Evolutionary conservation across 2,888 invertebrate species (phyloP), one percentile per base, ranked within the genome.

Genomic region (Plemyria rubiginata): DNA sequence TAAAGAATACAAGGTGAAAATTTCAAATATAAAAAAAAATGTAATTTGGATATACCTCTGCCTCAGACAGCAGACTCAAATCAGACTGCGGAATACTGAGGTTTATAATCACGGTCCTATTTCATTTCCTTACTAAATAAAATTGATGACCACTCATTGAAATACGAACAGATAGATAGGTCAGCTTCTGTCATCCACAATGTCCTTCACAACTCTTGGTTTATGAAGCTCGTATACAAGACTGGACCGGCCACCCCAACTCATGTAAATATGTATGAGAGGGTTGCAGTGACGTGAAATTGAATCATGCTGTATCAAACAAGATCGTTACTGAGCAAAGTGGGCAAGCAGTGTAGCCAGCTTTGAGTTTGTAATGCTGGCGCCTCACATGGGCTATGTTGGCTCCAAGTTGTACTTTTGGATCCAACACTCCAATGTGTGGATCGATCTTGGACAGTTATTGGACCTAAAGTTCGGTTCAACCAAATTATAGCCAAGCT

Each of bases 211-310:
- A 36, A 38, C 54, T 54, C n/a, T 54, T 53, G 9, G 60, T 60
- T 53, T 64, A 60, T 53, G 60, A 64, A 15, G 36, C 50, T 54
- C n/a, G 45, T 46, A 41, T 41, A 38, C 15, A 0, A 45, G 51
- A 32, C 32, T 12, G 52, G 15, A 36, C 9, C 58, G 70, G 65
- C 70, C 68, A 70, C 70, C 68, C 70, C 52, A 65, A 51, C 50
- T 53, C 66, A 64, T 70, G 67, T 67, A 66, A 70, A 66, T 70
- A 70, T 70, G 67, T 66, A 70, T 70, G 67, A 68, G 60, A 65
- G 67, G 62, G 66, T 64, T 52, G 50, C 57, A 45, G 52, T 59
- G 62, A 66, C 62, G 62, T 61, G 61, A 53, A 62, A 64, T 64
- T 53, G 68, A 62, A 61, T 63, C 70, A 60, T 68, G 61, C 41